Percentiles rank a stretch among this genome's conserved stretches.
Evolutionary conservation across 2,797 vertebrate genomes (phyloP).

Genomic region (Crax fasciolata): DNA sequence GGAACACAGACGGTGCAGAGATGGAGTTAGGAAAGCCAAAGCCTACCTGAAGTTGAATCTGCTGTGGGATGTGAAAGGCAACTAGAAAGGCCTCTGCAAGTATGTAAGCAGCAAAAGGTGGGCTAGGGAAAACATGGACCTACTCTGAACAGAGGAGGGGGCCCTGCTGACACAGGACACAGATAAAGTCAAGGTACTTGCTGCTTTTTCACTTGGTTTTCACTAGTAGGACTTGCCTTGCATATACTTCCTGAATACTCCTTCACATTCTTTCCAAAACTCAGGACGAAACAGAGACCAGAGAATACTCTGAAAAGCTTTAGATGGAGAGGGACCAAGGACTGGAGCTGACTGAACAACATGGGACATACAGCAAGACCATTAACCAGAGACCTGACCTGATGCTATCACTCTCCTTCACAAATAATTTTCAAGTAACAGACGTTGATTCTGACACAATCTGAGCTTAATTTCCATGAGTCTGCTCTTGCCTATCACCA

Average conservation of each 20-base stretch:
- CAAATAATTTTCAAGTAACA: not conserved
- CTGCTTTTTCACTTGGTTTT: not conserved
- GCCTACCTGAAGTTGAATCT: not conserved
- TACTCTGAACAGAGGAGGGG: fast-evolving
- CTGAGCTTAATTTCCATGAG: not conserved
- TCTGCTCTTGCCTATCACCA: fast-evolving
- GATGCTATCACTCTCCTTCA: not conserved
- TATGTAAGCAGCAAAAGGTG: not conserved
- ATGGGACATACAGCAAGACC: not conserved
- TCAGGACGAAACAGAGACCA: not conserved
- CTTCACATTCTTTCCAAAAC: not conserved
- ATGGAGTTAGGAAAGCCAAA: not conserved
- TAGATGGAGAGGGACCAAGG: not conserved
- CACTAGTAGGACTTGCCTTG: not conserved
- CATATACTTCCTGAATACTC: not conserved
- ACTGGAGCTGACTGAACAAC: not conserved
- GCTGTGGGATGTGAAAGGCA: not conserved
- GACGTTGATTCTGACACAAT: fast-evolving
- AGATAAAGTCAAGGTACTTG: not conserved
- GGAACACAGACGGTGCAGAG: not conserved
- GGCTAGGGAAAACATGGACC: not conserved
- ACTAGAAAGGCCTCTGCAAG: not conserved
- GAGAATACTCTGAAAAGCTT: not conserved
- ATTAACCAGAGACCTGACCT: not conserved
- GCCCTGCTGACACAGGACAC: not conserved